Base-by-base conservation (phyloP, 2,888 invertebrate genomes). In the Portevinia maculata region DNA sequence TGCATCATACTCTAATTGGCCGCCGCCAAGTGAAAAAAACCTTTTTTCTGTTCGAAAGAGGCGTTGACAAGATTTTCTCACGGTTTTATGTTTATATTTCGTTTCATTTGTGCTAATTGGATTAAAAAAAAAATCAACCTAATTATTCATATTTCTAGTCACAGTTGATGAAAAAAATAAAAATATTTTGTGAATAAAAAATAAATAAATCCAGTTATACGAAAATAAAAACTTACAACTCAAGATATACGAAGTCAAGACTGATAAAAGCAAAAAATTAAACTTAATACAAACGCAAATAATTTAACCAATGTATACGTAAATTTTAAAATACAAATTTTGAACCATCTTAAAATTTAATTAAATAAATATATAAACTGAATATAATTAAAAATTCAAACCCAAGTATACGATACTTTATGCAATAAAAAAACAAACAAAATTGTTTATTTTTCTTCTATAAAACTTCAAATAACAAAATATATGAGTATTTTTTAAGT, bases 231-330 rank as follows among this genome's bases (percentile, higher is more conserved):
- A 57, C 17, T 34, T 34, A 69, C 70, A 39, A 79, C 73, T 65
- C 44, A 76, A 71, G 64, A 67, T 73, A 84, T 78, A 78, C 75
- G 71, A 79, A 75, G 86, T 85, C 60, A 88, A 89, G 88, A 88
- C 89, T 89, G 88, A 87, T 76, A 67, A 85, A 83, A 85, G 85
- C 60, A 37, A 59, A 55, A 48, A 64, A 60, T 87, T 86, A 89
- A 89, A 87, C 88, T 86, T 67, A 67, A 59, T 75, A 46, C 52
- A 70, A 57, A 65, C 24, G n/a, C 52, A 50, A 71, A 76, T 69
- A 79, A 69, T 34, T 62, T 73, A 76, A 89, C 89, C 89, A 87
- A 89, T 87, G 89, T 90, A 89, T 89, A 90, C 90, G 90, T 89
- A 89, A 89, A 87, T 85, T 75, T 67, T 60, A 84, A 24, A 84